Percentiles rank a stretch among this genome's conserved stretches.
These are phyloP conservation scores for Lethocerus indicus DNA, from an alignment of 1,140 invertebrate species.

Conservation along the genomic window DNA sequence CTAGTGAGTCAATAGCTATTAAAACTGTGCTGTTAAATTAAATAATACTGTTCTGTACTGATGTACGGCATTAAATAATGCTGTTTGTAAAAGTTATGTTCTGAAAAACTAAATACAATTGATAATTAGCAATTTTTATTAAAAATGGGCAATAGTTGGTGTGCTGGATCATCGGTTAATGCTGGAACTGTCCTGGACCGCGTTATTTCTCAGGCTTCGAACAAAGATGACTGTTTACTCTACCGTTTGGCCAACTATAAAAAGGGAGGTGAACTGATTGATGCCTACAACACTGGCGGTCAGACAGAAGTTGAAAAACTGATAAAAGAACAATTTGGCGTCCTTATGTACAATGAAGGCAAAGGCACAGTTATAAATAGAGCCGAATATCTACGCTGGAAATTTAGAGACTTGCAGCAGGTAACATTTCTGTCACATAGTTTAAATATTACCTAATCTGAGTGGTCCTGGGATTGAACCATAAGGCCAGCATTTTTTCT, in stretches of 20 bases:
- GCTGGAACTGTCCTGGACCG: constrained; percentile 66
- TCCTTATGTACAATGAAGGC: constrained; percentile 80
- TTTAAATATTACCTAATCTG: too few species aligned
- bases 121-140: not conserved
- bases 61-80: too few species aligned
- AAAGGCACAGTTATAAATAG: constrained; percentile 72
- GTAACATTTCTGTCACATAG: too few species aligned
- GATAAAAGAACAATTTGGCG: constrained; percentile 71
- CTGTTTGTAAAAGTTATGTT: too few species aligned
- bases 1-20: too few species aligned
- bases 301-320: constrained; percentile 67
- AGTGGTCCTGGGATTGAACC: too few species aligned
- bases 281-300: constrained; percentile 67
- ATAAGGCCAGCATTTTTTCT: too few species aligned
- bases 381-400: constrained; percentile 84
- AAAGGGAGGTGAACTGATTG: constrained; percentile 68
- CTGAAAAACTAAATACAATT: not conserved
- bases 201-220: constrained; percentile 69
- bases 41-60: too few species aligned
- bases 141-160: constrained; percentile 14
- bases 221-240: constrained; percentile 67
- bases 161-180: constrained; percentile 20
- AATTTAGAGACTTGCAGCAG: constrained; percentile 69
- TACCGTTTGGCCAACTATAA: constrained; percentile 81
- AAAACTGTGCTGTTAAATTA: too few species aligned